Percentiles rank a stretch among this genome's conserved stretches.
phyloP scores from a whole-genome alignment of 2,113 vertebrate genomes.

The Glareola pratincola region DNA sequence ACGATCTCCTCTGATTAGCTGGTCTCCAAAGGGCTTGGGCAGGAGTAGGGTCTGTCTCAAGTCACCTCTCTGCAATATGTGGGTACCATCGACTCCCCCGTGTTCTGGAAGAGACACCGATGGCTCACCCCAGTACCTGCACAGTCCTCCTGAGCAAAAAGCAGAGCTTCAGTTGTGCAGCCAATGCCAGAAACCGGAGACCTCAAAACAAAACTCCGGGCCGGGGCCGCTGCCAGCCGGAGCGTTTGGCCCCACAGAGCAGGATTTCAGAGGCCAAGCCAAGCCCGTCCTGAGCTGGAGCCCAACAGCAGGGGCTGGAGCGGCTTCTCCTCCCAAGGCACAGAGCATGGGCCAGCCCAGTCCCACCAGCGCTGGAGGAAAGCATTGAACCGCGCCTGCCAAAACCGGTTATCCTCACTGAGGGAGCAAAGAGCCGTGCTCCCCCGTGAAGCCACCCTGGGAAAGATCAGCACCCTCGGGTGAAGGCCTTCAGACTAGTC shows the following conservation, averaged over 20 bases:
- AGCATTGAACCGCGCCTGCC: background rate
- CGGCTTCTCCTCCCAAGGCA: background rate
- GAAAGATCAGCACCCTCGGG: background rate
- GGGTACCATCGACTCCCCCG: background rate
- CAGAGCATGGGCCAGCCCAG: background rate
- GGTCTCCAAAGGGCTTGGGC: background rate
- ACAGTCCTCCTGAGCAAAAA: background rate
- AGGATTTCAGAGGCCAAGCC: background rate
- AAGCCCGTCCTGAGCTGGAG: background rate
- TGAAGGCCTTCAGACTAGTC: background rate
- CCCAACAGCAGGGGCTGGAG: background rate
- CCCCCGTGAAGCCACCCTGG: background rate
- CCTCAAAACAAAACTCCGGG: background rate
- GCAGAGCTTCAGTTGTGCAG: background rate
- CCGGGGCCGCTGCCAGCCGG: background rate
- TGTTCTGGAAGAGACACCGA: accelerated
- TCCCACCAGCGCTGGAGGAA: background rate
- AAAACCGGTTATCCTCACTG: background rate
- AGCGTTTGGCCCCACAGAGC: background rate
- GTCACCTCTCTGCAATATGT: background rate
- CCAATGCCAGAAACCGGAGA: background rate
- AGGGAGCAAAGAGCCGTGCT: background rate
- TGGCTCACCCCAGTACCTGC: background rate
- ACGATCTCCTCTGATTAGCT: background rate
- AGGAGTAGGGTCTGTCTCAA: background rate